Base-by-base conservation (phyloP, 1,140 invertebrate species). In the Contarinia nasturtii region DNA sequence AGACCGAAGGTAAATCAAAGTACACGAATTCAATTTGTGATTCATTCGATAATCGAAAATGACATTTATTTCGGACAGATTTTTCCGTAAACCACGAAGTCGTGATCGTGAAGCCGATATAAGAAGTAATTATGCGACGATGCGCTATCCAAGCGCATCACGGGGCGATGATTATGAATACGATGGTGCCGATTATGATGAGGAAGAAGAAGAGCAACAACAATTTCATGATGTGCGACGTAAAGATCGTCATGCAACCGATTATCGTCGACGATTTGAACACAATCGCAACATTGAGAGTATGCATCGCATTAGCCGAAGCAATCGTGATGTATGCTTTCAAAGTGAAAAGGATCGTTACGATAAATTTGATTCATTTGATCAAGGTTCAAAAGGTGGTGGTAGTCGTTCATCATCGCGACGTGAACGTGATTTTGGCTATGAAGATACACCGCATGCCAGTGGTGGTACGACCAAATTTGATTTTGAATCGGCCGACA, bases 361-460 rank as follows among this genome's bases (percentile, higher is more conserved):
- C 12, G 15, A 38, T n/a, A 38, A 38, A 5, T n/a, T 38, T 17
- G 41, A 43, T 43, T 12, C 11, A 43, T 43, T 18, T 43, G 41
- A 20, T 43, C n/a, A 43, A 4, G 18, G 18, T 7, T 12, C 41
- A 7, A n/a, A 18, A 21, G 18, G 18, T 18, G 20, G 41, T 43
- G 20, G 41, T 20, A 12, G n/a, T 7, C 17, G 41, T 5, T 11
- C 17, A 20, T 11, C 10, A 48, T 42, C 48, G 1, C 42, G 19
- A 1, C 58, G 60, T 11, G 62, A 60, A 37, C 57, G 56, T 1
- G 63, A 60, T 33, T 59, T 61, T 44, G 59, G 63, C 45, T 63
- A 55, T 47, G 60, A 60, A 17, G 61, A 63, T 21, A 57, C 49
- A 33, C 48, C 48, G 10, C 53, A 61, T 22, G 57, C 60, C 7